Evolutionary conservation across 1,140 invertebrate genomes (phyloP).

Genomic region (Drosophila tristis): DNA sequence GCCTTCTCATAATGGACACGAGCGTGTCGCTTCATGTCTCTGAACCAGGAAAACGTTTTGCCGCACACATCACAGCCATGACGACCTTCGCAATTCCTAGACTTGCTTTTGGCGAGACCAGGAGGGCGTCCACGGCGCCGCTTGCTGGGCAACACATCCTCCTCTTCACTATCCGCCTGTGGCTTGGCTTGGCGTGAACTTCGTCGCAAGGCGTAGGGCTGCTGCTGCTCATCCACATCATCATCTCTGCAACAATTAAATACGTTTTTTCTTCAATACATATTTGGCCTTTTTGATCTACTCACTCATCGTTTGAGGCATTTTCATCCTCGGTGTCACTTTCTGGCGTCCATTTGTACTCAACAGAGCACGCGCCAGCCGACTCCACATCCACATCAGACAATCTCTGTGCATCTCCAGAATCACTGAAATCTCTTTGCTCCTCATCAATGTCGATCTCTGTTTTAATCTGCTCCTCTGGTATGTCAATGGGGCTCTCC

Average conservation of each 20-base stretch:
- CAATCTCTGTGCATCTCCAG: background rate
- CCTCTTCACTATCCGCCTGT: slow-evolving; percentile 41
- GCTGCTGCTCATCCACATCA: slow-evolving; percentile 18
- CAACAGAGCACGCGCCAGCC: background rate
- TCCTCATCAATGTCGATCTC: slow-evolving; percentile 37
- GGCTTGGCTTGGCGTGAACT: slow-evolving; percentile 46
- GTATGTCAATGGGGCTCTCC: slow-evolving; percentile 62
- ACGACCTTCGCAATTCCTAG: slow-evolving; percentile 37
- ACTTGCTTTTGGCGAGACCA: slow-evolving; percentile 23
- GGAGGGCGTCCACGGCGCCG: slow-evolving; percentile 60
- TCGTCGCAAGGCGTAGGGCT: slow-evolving; percentile 35
- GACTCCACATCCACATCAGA: slow-evolving; percentile 5
- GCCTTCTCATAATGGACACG: slow-evolving; percentile 54
- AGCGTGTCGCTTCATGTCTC: slow-evolving; percentile 71
- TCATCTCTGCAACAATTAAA: background rate
- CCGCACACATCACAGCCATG: slow-evolving; percentile 56
- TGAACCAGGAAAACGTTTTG: slow-evolving; percentile 70
- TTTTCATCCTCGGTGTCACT: slow-evolving; percentile 34
- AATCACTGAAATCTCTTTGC: background rate
- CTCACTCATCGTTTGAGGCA: slow-evolving; percentile 25
- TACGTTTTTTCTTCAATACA: no score
- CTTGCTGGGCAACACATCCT: slow-evolving; percentile 33
- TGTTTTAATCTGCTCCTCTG: slow-evolving; percentile 42
- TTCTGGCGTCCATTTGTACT: slow-evolving; percentile 38
- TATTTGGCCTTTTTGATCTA: background rate